phyloP scores from a whole-genome alignment of 1,140 invertebrate genomes.

The Stegodyphus mimosarum region DNA sequence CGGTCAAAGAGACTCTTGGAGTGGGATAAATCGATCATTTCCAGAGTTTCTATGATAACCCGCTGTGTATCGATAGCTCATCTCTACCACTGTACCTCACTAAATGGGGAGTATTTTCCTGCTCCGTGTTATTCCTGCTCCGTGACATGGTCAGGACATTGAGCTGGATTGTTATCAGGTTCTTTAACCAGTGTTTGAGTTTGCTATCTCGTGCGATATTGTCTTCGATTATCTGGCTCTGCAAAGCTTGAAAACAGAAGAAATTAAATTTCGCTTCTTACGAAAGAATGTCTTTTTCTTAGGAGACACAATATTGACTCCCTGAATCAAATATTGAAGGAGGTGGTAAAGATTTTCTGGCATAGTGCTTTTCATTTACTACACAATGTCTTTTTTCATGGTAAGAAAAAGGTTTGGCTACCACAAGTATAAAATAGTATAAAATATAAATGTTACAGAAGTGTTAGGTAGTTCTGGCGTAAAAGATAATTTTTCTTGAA shows the following conservation, averaged over 20 bases:
- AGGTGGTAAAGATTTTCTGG: not conserved
- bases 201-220: not conserved
- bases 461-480: no score
- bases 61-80: constrained; percentile 53
- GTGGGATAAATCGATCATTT: constrained; percentile 55
- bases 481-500: no score
- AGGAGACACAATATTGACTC: constrained; percentile 34
- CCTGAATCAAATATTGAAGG: constrained; percentile 51
- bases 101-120: constrained; percentile 57
- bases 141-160: constrained; percentile 8
- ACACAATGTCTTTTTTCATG: no score
- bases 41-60: constrained; percentile 40
- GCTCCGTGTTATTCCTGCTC: constrained; percentile 5
- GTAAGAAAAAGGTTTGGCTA: no score
- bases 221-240: constrained; percentile 50
- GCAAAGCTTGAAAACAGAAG: constrained; percentile 43
- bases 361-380: no score
- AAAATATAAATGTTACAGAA: no score
- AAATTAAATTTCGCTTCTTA: constrained; percentile 53
- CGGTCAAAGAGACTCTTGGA: constrained; percentile 42
- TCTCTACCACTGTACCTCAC: constrained; percentile 24
- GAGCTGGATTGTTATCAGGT: constrained; percentile 48
- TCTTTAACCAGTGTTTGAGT: constrained; percentile 24
- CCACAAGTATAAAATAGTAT: no score
- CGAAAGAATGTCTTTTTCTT: constrained; percentile 15